Conservation (phyloP, 2,113 vertebrate species). For the Calypte anna region DNA sequence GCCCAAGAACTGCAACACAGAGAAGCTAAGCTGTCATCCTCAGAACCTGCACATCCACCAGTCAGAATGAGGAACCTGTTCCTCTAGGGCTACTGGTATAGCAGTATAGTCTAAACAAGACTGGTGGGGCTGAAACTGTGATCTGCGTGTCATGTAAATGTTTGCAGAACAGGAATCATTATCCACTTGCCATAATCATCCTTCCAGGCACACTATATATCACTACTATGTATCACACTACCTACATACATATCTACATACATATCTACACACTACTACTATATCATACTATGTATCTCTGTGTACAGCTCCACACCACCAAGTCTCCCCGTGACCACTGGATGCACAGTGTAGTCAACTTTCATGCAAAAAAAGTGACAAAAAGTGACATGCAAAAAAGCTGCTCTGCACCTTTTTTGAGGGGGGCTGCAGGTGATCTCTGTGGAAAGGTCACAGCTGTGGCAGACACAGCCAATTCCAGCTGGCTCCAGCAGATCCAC, state of each 20-base stretch:
- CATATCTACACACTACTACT: too few relatives aligned
- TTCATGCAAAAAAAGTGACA: not conserved
- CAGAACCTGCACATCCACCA: accelerated
- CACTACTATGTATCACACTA: not conserved
- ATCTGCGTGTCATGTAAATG: not conserved
- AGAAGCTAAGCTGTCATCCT: not conserved
- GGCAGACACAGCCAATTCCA: not conserved
- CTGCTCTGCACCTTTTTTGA: not conserved
- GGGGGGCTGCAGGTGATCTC: not conserved
- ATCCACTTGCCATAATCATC: not conserved
- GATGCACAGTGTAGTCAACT: not conserved
- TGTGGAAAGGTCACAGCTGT: not conserved
- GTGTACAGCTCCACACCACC: not conserved
- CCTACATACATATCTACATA: too few relatives aligned
- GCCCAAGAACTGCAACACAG: not conserved
- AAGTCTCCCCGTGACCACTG: not conserved
- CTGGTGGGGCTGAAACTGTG: not conserved
- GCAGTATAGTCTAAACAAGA: not conserved
- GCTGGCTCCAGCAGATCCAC: not conserved
- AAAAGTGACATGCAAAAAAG: too few relatives aligned
- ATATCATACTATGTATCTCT: too few relatives aligned
- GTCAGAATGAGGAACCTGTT: not conserved
- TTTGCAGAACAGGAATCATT: not conserved
- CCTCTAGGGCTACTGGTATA: not conserved
- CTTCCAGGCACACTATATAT: not conserved